phyloP scores from a whole-genome alignment of 2,888 invertebrate genomes.

The Dryococelus australis region DNA sequence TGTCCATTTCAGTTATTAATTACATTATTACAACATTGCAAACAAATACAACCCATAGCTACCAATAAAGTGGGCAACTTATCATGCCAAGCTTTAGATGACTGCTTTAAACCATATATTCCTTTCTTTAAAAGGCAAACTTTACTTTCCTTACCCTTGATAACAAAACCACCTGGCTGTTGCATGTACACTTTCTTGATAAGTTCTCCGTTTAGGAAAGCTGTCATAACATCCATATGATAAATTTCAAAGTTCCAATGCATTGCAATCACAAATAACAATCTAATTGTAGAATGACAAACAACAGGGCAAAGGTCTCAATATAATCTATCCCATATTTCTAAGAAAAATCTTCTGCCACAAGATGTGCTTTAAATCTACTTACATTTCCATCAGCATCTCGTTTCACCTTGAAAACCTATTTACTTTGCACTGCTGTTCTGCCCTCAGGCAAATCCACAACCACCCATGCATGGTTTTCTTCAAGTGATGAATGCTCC shows the following conservation, averaged over 20 bases:
- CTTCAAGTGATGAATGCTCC: no score
- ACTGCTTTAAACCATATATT: conserved; percentile 20
- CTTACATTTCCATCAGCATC: neutral
- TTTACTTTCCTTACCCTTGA: no score
- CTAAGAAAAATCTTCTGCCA: neutral
- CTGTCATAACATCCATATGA: neutral
- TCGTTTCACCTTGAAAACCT: no score
- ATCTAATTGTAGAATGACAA: neutral
- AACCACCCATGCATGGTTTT: no score
- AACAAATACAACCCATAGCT: neutral
- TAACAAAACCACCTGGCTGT: conserved; percentile 16
- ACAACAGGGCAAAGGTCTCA: conserved; percentile 4
- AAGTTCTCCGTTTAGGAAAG: conserved; percentile 3
- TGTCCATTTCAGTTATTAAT: no score
- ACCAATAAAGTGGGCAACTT: neutral
- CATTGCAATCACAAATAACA: neutral
- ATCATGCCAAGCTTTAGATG: neutral
- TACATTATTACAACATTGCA: neutral
- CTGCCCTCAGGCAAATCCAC: no score
- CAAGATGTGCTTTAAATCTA: conserved; percentile 22
- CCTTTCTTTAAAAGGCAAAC: no score
- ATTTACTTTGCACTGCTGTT: conserved; percentile 12
- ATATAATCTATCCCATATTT: neutral
- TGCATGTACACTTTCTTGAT: no score
- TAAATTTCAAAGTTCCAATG: neutral